Evolutionary conservation across 30 jellyfish, hydroid and myxozoan genomes (phyloP), one percentile per base, ranked within the genome.

Genomic region (Haliclystus octoradiatus): DNA sequence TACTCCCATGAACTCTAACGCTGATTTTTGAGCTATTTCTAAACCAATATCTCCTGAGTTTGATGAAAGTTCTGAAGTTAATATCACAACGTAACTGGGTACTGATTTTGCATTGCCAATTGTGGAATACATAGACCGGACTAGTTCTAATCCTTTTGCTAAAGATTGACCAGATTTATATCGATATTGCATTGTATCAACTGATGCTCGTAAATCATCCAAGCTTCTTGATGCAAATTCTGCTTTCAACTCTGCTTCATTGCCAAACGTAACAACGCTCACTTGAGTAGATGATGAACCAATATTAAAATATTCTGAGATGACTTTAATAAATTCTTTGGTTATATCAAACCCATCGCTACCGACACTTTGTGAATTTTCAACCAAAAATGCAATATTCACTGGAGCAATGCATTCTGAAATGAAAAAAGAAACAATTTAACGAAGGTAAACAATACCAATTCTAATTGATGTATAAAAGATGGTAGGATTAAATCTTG

Each of bases 281-380:
- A 84, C 35, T 22, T 81, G 82, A 31, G 77, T 29, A 2, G 71
- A 62, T 35, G 95, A 70, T 40, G 66, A 24, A 25, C 63, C 93
- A 4, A 64, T 67, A 19, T 50, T 62, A 73, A 75, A 84, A 57
- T 69, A 76, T n/a, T 57, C 92, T 33, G 86, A 77, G 29, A 77
- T 65, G 33, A 70, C 33, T 2, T 60, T 66, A 34, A 84, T 63
- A 70, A 84, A 84, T 32, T 76, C 77, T 70, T 70, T 84, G 19
- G 92, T 49, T 47, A 76, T 84, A 31, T 65, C 87, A 53, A 84
- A 84, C 12, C 87, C 95, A 28, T 76, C 92, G 60, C 71, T 50
- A 27, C 95, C 95, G 31, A 77, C 74, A 23, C 31, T 51, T 15
- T 31, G 31, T 1, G 95, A 75, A 50, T 63, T 77, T 33, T 84